These are phyloP conservation scores for Drosophila kuntzei DNA, from an alignment of 2,888 invertebrate species.

Conservation along the genomic window DNA sequence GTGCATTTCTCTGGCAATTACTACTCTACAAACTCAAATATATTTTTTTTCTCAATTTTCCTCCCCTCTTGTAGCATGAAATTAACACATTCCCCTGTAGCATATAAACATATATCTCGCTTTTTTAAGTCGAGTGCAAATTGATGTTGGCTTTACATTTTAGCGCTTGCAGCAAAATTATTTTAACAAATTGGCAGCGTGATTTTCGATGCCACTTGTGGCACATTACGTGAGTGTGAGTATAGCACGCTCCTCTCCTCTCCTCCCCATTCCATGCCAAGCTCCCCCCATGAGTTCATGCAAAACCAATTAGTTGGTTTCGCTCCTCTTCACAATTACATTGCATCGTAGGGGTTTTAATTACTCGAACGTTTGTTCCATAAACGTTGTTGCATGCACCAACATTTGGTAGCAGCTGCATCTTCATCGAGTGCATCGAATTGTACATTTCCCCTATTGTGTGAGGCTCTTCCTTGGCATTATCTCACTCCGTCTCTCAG, in stretches of 20 bases:
- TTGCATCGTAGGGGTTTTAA: conserved; percentile 56
- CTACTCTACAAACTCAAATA: not conserved
- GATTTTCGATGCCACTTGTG: conserved; percentile 54
- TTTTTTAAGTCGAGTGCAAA: conserved; percentile 26
- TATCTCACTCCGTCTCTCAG: not conserved
- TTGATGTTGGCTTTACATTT: conserved; percentile 43
- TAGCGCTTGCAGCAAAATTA: conserved; percentile 34
- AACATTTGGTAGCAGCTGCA: conserved; percentile 21
- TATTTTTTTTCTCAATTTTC: not conserved
- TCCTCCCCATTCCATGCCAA: not conserved
- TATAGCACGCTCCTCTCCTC: conserved; percentile 17
- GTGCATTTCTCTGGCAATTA: not conserved
- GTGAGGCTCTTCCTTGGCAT: conserved; percentile 8
- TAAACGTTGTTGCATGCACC: conserved; percentile 45
- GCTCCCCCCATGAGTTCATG: conserved; percentile 65
- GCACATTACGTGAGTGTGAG: conserved; percentile 36
- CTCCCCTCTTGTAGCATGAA: not conserved
- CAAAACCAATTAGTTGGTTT: conserved; percentile 81
- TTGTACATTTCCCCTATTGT: conserved; percentile 33
- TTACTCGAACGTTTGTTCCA: conserved; percentile 56
- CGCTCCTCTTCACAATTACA: conserved; percentile 67
- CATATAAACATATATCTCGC: conserved; percentile 5
- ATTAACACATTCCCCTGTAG: not conserved
- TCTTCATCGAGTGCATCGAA: conserved; percentile 30
- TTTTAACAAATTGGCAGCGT: conserved; percentile 44